These are phyloP conservation scores for Menidia menidia DNA, from an alignment of 2,797 vertebrate genomes.

Conservation along the genomic window DNA sequence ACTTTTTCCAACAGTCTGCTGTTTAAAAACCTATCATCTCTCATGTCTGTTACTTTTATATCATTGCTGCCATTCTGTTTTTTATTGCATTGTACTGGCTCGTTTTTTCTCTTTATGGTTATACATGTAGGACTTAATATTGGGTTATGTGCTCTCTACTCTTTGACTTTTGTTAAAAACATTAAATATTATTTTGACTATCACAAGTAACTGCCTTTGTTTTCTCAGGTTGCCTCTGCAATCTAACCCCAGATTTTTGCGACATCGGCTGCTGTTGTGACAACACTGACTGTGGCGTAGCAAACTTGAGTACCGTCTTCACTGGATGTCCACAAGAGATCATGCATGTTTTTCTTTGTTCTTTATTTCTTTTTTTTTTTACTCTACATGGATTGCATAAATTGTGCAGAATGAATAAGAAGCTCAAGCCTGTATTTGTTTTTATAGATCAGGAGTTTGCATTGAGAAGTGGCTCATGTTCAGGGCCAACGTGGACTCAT, in stretches of 20 bases:
- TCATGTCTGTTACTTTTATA: too few relatives aligned
- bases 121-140: not conserved
- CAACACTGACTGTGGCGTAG: constrained; percentile 72
- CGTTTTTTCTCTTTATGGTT: too few relatives aligned
- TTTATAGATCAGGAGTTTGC: constrained; percentile 75
- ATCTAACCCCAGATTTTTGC: constrained; percentile 80
- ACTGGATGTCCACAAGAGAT: constrained; percentile 63
- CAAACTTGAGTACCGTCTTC: constrained; percentile 78
- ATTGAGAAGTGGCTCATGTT: constrained; percentile 85
- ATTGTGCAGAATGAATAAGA: not conserved
- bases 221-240: constrained; percentile 78
- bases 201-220: not conserved
- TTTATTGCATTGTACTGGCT: not conserved
- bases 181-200: not conserved
- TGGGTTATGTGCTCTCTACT: not conserved
- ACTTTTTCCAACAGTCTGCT: not conserved
- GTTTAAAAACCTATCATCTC: too few relatives aligned
- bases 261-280: constrained; percentile 87
- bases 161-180: not conserved
- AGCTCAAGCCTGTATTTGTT: not conserved
- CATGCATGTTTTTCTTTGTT: constrained; percentile 64
- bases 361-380: not conserved
- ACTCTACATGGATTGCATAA: not conserved
- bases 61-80: not conserved
- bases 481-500: constrained; percentile 76